These are phyloP conservation scores for Lymantria monacha DNA, from an alignment of 2,888 invertebrate species.

Conservation along the genomic window DNA sequence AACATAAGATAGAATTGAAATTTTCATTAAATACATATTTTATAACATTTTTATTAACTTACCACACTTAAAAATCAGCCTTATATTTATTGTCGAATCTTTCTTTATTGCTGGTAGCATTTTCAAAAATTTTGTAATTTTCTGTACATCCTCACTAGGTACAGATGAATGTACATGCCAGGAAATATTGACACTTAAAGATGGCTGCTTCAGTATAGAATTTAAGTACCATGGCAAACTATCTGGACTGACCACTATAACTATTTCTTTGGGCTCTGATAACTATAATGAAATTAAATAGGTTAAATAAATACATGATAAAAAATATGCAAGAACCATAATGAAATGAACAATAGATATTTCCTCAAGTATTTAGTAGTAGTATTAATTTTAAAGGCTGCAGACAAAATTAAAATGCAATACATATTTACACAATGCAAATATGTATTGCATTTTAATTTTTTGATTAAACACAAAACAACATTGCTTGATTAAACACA, in stretches of 20 bases:
- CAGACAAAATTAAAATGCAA: too few relatives aligned
- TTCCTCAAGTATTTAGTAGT: too few relatives aligned
- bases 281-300: slow-evolving; percentile 55
- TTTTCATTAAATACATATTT: too few relatives aligned
- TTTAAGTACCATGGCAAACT: slow-evolving; percentile 86
- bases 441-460: too few relatives aligned
- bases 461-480: too few relatives aligned
- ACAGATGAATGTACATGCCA: slow-evolving; percentile 86
- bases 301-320: not conserved
- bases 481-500: too few relatives aligned
- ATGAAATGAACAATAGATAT: too few relatives aligned
- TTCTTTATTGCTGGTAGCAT: slow-evolving; percentile 33
- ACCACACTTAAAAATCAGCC: slow-evolving; percentile 91
- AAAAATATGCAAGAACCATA: not conserved
- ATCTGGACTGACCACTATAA: slow-evolving; percentile 85
- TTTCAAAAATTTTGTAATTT: slow-evolving; percentile 60
- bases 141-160: slow-evolving; percentile 57
- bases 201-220: slow-evolving; percentile 81
- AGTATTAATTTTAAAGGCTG: too few relatives aligned
- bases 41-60: too few relatives aligned
- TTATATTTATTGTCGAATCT: slow-evolving; percentile 74
- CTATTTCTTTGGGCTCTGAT: slow-evolving; percentile 78
- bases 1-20: too few relatives aligned
- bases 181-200: slow-evolving; percentile 73
- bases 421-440: too few relatives aligned